These are phyloP conservation scores for Drosophila maculinotata DNA, from an alignment of 2,888 invertebrate species.

Conservation along the genomic window DNA sequence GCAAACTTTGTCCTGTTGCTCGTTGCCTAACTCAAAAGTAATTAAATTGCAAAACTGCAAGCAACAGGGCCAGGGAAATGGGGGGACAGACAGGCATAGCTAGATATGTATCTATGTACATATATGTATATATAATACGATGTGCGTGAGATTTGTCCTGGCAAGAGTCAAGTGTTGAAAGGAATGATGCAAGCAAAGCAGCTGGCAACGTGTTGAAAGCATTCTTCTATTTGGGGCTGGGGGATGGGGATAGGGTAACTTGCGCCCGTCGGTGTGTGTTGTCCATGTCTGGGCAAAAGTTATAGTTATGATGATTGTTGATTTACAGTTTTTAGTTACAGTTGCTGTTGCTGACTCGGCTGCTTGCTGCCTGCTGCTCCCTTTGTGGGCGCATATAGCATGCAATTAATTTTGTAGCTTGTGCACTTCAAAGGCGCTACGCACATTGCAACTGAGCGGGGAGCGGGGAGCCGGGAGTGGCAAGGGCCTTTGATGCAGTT, in stretches of 20 bases:
- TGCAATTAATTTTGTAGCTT: conserved; percentile 75
- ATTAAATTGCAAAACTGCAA: conserved; percentile 73
- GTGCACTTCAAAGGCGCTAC: conserved; percentile 67
- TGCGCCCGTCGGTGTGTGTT: conserved; percentile 14
- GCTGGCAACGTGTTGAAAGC: conserved; percentile 67
- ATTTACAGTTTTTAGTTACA: conserved; percentile 71
- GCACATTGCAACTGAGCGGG: conserved; percentile 22
- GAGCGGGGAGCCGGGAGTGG: conserved; percentile 11
- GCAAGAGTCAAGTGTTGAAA: conserved; percentile 70
- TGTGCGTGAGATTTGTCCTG: conserved; percentile 50
- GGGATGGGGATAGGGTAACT: conserved; percentile 8
- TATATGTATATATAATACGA: no score
- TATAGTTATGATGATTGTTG: conserved; percentile 80
- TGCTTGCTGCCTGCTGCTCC: conserved; percentile 31
- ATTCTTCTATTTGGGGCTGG: background rate
- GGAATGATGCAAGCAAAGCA: conserved; percentile 43
- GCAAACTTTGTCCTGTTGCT: conserved; percentile 64
- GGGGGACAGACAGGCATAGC: conserved; percentile 12
- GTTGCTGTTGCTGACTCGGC: conserved; percentile 11
- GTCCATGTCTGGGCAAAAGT: conserved; percentile 38
- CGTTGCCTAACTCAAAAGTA: conserved; percentile 74
- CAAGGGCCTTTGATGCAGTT: conserved; percentile 73
- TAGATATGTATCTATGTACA: conserved; percentile 11
- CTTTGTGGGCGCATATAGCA: conserved; percentile 65
- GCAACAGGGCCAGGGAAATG: conserved; percentile 38